phyloP scores from a whole-genome alignment of 2,888 invertebrate species.

The Harpagoxenus sublaevis region DNA sequence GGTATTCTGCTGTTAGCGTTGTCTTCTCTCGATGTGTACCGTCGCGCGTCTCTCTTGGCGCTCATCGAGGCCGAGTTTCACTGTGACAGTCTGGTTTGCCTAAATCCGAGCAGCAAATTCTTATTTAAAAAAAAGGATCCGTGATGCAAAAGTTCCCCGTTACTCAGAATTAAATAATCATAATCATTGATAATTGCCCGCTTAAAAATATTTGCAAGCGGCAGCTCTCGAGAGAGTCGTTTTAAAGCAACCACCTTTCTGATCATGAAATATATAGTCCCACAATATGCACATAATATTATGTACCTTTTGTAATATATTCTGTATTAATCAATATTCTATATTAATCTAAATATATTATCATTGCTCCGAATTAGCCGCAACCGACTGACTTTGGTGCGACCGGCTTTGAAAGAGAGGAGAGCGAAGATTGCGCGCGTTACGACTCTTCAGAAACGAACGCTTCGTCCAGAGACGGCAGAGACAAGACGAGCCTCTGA shows the following conservation, averaged over 20 bases:
- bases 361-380: constrained; percentile 11
- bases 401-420: neutral
- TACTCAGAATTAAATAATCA: neutral
- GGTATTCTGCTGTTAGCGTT: neutral
- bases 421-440: constrained; percentile 23
- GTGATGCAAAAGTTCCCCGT: neutral
- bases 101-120: constrained; percentile 17
- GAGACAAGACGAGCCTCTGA: neutral
- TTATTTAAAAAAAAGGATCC: neutral
- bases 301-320: constrained; percentile 14
- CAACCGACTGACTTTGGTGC: neutral
- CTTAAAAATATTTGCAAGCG: neutral
- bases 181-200: neutral
- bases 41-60: constrained; percentile 67
- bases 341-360: neutral
- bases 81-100: neutral
- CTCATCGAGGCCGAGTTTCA: constrained; percentile 62
- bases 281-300: constrained; percentile 3
- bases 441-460: neutral
- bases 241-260: neutral
- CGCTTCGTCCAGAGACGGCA: neutral
- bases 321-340: neutral
- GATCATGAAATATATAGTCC: neutral
- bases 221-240: neutral
- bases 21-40: constrained; percentile 42